Evolutionary conservation across 2,113 vertebrate genomes (phyloP).

Genomic region (Bathybates hornii): DNA sequence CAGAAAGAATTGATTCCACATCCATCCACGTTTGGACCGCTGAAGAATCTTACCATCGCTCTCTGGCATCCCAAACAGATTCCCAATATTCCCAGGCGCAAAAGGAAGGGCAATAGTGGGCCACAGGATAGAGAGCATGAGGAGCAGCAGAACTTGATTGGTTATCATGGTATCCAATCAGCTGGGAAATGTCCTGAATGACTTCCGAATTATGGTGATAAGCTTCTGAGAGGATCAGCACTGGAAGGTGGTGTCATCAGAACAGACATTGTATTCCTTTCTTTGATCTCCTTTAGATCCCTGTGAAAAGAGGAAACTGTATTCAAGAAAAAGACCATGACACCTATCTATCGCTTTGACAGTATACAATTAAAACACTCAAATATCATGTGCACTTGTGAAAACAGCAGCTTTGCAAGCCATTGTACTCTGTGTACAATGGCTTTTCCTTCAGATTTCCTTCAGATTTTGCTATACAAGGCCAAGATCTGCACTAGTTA

Average conservation of each 20-base stretch:
- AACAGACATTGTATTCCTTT: slow-evolving; percentile 68
- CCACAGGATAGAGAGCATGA: slow-evolving; percentile 58
- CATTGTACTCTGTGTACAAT: not conserved
- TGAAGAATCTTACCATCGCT: slow-evolving; percentile 76
- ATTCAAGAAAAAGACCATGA: not conserved
- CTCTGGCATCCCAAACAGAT: slow-evolving; percentile 62
- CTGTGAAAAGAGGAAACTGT: slow-evolving; percentile 40
- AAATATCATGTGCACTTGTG: not conserved
- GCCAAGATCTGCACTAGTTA: not conserved
- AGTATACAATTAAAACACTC: not conserved
- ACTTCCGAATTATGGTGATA: slow-evolving; percentile 52
- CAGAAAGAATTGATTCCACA: slow-evolving; percentile 99
- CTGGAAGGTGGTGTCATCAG: slow-evolving; percentile 55
- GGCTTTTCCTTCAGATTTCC: not conserved
- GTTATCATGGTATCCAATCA: slow-evolving; percentile 71
- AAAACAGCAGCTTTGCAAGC: not conserved
- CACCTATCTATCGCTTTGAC: not conserved
- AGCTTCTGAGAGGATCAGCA: slow-evolving; percentile 38
- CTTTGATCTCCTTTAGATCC: slow-evolving; percentile 10
- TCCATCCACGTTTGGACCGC: slow-evolving; percentile 93
- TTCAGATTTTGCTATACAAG: not conserved
- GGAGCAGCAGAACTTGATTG: slow-evolving; percentile 58
- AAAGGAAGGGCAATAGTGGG: slow-evolving; percentile 58
- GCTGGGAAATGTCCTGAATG: slow-evolving; percentile 37
- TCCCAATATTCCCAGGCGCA: slow-evolving; percentile 63